These are phyloP conservation scores for Sarcophaga subvicina DNA, from an alignment of 2,888 invertebrate species.

Conservation along the genomic window DNA sequence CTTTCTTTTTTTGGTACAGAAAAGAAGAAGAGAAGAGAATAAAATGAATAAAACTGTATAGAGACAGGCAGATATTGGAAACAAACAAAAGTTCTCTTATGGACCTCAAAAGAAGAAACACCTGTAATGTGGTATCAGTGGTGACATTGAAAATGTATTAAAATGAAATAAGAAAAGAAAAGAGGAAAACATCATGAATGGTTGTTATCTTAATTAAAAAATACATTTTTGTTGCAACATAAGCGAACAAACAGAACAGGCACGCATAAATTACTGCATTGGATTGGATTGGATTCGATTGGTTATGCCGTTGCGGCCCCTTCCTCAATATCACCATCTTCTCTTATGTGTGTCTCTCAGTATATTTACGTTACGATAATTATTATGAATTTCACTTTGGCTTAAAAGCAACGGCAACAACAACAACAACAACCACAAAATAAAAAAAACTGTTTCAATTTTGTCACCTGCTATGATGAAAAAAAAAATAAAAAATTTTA, in stretches of 20 bases:
- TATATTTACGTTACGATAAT: constrained; percentile 27
- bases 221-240: constrained; percentile 64
- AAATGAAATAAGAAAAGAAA: constrained; percentile 37
- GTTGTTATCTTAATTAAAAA: constrained; percentile 70
- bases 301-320: neutral
- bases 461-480: constrained; percentile 61
- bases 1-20: neutral
- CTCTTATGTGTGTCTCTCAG: neutral
- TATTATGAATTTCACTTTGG: constrained; percentile 65
- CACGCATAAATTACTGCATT: constrained; percentile 51
- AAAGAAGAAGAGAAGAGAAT: neutral
- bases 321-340: neutral
- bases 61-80: neutral
- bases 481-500: neutral
- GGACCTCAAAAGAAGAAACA: constrained; percentile 36
- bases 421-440: constrained; percentile 15
- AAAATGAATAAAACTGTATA: neutral
- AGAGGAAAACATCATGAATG: constrained; percentile 59
- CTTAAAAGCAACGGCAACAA: constrained; percentile 3
- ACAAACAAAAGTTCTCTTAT: constrained; percentile 23
- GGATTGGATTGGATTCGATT: too few relatives aligned
- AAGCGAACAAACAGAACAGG: constrained; percentile 53
- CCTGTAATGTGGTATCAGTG: constrained; percentile 54
- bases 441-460: constrained; percentile 49
- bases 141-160: constrained; percentile 38